Conservation (phyloP, 2,113 vertebrate species). For the Ursus arctos region DNA sequence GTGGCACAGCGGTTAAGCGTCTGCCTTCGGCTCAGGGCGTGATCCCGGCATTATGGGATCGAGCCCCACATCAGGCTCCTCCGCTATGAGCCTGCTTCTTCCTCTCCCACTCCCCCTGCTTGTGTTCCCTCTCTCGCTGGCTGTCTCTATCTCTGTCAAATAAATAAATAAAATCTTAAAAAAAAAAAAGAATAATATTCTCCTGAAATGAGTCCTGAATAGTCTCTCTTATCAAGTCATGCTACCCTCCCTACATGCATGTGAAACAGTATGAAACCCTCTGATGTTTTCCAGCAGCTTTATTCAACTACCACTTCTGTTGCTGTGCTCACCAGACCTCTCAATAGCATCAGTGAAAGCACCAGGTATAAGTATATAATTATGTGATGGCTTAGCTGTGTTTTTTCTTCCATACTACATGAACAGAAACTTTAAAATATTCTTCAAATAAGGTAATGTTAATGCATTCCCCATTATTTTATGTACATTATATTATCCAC, state of each 20-base stretch:
- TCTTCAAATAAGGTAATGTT: conserved; percentile 71
- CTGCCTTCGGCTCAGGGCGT: too few species aligned
- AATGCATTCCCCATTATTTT: conserved; percentile 41
- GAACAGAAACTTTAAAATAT: conserved; percentile 79
- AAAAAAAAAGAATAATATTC: too few species aligned
- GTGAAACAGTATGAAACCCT: not conserved
- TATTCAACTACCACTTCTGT: not conserved
- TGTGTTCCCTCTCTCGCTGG: too few species aligned
- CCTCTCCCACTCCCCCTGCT: too few species aligned
- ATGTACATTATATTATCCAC: not conserved
- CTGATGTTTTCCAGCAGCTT: not conserved
- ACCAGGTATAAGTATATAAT: conserved; percentile 73
- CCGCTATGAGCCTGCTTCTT: too few species aligned
- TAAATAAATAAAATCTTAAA: too few species aligned
- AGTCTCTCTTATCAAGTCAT: too few species aligned
- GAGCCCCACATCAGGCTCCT: too few species aligned
- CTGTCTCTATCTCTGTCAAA: too few species aligned
- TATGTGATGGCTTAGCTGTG: conserved; percentile 79
- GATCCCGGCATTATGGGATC: too few species aligned
- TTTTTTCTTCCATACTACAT: conserved; percentile 74
- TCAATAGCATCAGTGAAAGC: not conserved
- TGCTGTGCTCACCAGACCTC: not conserved
- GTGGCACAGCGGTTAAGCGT: too few species aligned
- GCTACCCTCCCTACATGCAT: too few species aligned
- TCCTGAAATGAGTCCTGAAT: not conserved